Evolutionary conservation across 92 coral and sea anemone genomes (phyloP).

Genomic region (Porites lobata): DNA sequence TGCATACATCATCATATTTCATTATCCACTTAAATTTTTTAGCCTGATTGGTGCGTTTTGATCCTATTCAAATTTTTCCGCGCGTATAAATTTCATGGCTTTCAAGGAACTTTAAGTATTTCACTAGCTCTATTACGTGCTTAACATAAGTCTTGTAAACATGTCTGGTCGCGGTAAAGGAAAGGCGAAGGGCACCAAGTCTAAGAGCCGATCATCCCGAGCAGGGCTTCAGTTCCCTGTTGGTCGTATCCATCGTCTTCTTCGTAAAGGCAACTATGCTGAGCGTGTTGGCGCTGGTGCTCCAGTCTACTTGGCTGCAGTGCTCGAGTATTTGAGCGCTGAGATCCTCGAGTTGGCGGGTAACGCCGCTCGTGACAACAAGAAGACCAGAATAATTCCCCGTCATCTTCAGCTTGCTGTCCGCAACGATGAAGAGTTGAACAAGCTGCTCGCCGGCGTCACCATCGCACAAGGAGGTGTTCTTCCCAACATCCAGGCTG

Average conservation of each 20-base stretch:
- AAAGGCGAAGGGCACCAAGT: conserved; percentile 81
- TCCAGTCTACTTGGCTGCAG: conserved; percentile 81
- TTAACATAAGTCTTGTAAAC: neutral
- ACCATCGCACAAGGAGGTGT: conserved; percentile 61
- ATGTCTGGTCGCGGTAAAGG: conserved; percentile 97
- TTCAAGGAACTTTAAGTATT: too few species aligned
- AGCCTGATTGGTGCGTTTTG: too few species aligned
- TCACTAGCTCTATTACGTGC: too few species aligned
- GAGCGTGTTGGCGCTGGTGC: conserved; percentile 89
- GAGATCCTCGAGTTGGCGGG: conserved; percentile 74
- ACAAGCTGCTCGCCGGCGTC: conserved; percentile 58
- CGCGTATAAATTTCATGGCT: too few species aligned
- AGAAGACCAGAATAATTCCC: conserved; percentile 85
- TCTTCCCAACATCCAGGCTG: conserved; percentile 86
- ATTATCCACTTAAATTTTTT: too few species aligned
- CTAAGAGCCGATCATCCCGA: conserved; percentile 85
- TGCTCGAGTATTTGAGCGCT: conserved; percentile 49
- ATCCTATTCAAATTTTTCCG: too few species aligned
- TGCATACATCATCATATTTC: too few species aligned
- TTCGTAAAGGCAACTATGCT: conserved; percentile 80
- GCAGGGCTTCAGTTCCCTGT: conserved; percentile 91
- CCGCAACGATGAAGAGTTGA: conserved; percentile 60
- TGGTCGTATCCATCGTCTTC: conserved; percentile 69
- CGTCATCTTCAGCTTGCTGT: conserved; percentile 89
- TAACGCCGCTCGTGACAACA: conserved; percentile 89